Evolutionary conservation across 2,113 vertebrate genomes (phyloP).

Genomic region (Antennarius striatus): DNA sequence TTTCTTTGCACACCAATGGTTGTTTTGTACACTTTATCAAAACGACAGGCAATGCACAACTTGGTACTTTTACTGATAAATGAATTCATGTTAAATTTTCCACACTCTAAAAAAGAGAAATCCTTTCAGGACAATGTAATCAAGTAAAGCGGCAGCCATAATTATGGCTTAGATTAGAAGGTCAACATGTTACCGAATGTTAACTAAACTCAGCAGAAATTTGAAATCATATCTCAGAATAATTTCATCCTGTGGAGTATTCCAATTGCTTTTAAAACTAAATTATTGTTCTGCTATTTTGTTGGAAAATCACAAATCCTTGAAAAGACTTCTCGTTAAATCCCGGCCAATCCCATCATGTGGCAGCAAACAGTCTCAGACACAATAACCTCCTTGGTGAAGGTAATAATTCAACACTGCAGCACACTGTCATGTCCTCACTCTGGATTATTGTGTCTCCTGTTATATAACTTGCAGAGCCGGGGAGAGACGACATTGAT

Average conservation of each 20-base stretch:
- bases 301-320: conserved; percentile 31
- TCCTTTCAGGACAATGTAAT: not conserved
- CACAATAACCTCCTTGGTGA: conserved; percentile 3
- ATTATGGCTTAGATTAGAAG: not conserved
- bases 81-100: no score
- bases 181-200: not conserved
- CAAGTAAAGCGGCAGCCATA: not conserved
- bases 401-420: conserved; percentile 32
- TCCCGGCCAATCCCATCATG: conserved; percentile 38
- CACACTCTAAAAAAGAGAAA: no score
- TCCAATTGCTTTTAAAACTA: not conserved
- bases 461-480: conserved; percentile 25
- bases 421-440: conserved; percentile 36
- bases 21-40: no score
- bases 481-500: conserved; percentile 9
- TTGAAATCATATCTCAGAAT: conserved; percentile 6
- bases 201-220: not conserved
- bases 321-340: conserved; percentile 43
- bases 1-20: no score
- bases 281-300: conserved; percentile 10
- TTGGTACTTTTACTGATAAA: no score
- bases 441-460: conserved; percentile 39
- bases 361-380: conserved; percentile 31
- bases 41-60: no score
- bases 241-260: conserved; percentile 7